phyloP scores from a whole-genome alignment of 1,140 invertebrate genomes.

The Drosophila ironensis region DNA sequence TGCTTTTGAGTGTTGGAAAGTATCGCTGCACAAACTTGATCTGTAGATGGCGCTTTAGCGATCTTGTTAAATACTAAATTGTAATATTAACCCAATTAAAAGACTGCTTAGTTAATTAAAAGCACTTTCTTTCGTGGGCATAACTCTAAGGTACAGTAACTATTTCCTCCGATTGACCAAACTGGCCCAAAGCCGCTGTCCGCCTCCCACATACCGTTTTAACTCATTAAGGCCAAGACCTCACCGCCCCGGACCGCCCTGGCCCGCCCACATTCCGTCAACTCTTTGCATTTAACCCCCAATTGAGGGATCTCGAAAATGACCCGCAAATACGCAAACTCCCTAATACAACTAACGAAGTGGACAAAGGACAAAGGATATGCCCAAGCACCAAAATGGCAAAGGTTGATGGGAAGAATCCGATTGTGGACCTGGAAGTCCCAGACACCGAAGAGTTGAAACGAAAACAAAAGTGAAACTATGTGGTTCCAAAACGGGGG shows the following conservation, averaged over 20 bases:
- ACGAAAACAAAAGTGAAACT: conserved; percentile 77
- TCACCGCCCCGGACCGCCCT: too few relatives aligned
- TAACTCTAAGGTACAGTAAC: background rate
- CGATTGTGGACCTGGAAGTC: conserved; percentile 20
- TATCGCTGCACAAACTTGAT: background rate
- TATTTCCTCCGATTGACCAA: conserved; percentile 18
- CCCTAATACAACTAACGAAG: conserved; percentile 76
- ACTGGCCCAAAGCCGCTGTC: too few relatives aligned
- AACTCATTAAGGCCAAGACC: conserved; percentile 26
- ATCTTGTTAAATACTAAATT: background rate
- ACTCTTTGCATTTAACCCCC: conserved; percentile 36
- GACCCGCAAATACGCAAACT: conserved; percentile 47
- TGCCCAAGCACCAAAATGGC: background rate
- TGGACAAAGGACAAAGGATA: conserved; percentile 54
- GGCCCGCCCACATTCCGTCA: conserved; percentile 1
- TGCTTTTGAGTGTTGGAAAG: background rate
- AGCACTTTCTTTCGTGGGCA: background rate
- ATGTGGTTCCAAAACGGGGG: conserved; percentile 33
- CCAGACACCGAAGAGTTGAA: conserved; percentile 52
- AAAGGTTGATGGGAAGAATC: conserved; percentile 24
- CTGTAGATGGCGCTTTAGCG: background rate
- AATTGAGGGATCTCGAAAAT: conserved; percentile 40
- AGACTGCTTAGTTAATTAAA: background rate
- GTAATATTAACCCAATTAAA: background rate
- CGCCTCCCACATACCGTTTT: background rate